phyloP scores from a whole-genome alignment of 2,888 invertebrate species.

The Pyrrhia umbra region DNA sequence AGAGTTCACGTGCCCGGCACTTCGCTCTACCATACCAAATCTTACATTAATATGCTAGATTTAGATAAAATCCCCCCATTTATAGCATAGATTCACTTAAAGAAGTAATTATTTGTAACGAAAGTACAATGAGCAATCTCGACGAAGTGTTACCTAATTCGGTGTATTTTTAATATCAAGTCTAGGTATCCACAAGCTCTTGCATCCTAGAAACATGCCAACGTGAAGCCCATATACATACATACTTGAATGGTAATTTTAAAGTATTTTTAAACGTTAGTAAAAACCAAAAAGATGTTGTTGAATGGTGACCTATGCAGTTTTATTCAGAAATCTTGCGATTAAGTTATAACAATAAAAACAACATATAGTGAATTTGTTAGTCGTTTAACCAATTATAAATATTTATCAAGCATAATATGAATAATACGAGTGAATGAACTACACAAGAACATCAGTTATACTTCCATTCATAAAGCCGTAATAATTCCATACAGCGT shows the following conservation, averaged over 20 bases:
- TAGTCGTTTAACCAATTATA: conserved; percentile 51
- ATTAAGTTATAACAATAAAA: too few relatives aligned
- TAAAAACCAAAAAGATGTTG: too few relatives aligned
- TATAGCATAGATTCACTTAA: conserved; percentile 64
- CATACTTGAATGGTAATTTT: too few relatives aligned
- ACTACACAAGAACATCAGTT: conserved; percentile 79
- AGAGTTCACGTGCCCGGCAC: conserved; percentile 87
- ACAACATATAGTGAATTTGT: too few relatives aligned
- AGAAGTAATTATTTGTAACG: conserved; percentile 72
- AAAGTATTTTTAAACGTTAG: too few relatives aligned
- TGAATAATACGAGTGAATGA: conserved; percentile 77
- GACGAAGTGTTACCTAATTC: not conserved
- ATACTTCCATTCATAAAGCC: conserved; percentile 81
- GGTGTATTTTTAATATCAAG: too few relatives aligned
- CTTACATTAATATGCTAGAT: conserved; percentile 87
- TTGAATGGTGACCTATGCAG: too few relatives aligned
- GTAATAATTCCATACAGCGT: conserved; percentile 77
- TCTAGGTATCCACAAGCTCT: too few relatives aligned
- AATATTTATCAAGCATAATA: conserved; percentile 66
- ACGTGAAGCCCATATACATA: too few relatives aligned
- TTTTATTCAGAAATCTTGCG: too few relatives aligned
- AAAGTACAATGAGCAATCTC: conserved; percentile 57
- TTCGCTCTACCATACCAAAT: conserved; percentile 85
- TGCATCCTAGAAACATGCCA: too few relatives aligned
- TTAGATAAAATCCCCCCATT: conserved; percentile 76